Evolutionary conservation across 2,113 vertebrate genomes (phyloP).

Genomic region (Lonchura striata): DNA sequence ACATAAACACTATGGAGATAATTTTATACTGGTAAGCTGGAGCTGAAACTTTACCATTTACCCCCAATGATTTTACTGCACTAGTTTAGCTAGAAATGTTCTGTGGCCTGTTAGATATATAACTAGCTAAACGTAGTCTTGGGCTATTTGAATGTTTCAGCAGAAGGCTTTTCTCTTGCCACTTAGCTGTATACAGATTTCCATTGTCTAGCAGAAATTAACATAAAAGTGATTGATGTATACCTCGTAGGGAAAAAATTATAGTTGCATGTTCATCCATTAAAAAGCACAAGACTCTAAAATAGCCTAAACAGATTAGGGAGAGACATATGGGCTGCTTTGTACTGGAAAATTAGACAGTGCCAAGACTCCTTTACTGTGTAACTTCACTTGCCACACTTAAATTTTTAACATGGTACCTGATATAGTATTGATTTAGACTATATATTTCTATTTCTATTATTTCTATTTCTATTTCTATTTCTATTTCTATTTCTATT

Average conservation of each 20-base stretch:
- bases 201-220: conserved; percentile 57
- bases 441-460: too few species aligned
- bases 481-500: background rate
- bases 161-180: conserved; percentile 59
- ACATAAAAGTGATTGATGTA: conserved; percentile 56
- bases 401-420: background rate
- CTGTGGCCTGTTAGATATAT: conserved; percentile 41
- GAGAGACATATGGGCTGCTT: background rate
- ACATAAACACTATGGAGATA: background rate
- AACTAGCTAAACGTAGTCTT: conserved; percentile 41
- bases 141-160: conserved; percentile 41
- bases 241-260: conserved; percentile 35
- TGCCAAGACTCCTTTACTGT: background rate
- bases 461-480: background rate
- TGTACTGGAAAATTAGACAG: background rate
- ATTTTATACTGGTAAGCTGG: background rate
- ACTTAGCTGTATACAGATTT: conserved; percentile 11
- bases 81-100: conserved; percentile 43
- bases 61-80: conserved; percentile 1
- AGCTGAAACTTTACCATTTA: conserved; percentile 47
- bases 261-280: background rate
- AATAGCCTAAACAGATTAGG: conserved; percentile 55
- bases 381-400: background rate
- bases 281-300: conserved; percentile 13
- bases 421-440: background rate